Evolutionary conservation across 1,140 invertebrate species (phyloP).

Genomic region (Globodera rostochiensis): DNA sequence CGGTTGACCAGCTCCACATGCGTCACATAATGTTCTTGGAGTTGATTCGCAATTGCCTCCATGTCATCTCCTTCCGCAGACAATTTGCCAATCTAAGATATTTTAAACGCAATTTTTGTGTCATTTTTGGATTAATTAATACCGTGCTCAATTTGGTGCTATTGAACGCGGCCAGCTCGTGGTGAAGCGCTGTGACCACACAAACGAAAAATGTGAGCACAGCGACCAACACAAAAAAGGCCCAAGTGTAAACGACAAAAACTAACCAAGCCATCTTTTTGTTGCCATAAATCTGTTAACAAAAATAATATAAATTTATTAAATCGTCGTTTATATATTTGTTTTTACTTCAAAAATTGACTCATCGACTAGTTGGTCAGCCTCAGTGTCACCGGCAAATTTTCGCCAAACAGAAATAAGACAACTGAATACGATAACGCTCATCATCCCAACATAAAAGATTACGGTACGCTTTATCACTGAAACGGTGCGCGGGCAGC

Average conservation of each 20-base stretch:
- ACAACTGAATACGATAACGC: conserved; percentile 13
- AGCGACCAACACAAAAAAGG: conserved; percentile 35
- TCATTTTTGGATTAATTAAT: conserved; percentile 20
- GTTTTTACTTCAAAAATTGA: conserved; percentile 14
- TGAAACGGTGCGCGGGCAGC: conserved; percentile 10
- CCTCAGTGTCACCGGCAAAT: background rate
- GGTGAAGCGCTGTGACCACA: conserved; percentile 34
- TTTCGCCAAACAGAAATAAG: background rate
- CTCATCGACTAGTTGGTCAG: background rate
- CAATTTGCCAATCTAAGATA: conserved; percentile 34
- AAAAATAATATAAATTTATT: background rate
- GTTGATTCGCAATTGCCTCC: conserved; percentile 32
- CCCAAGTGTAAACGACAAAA: conserved; percentile 31
- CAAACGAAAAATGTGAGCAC: conserved; percentile 39
- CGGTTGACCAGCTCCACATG: conserved; percentile 44
- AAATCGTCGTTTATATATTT: background rate
- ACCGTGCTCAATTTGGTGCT: background rate
- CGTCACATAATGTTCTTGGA: conserved; percentile 37
- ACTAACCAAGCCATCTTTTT: conserved; percentile 15
- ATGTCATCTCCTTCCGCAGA: background rate
- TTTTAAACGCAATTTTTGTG: background rate
- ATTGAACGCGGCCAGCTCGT: conserved; percentile 41
- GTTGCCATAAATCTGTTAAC: conserved; percentile 5
- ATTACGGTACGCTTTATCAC: background rate
- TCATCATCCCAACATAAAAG: background rate